Evolutionary conservation across 2,888 invertebrate genomes (phyloP).

Genomic region (Cactoblastis cactorum): DNA sequence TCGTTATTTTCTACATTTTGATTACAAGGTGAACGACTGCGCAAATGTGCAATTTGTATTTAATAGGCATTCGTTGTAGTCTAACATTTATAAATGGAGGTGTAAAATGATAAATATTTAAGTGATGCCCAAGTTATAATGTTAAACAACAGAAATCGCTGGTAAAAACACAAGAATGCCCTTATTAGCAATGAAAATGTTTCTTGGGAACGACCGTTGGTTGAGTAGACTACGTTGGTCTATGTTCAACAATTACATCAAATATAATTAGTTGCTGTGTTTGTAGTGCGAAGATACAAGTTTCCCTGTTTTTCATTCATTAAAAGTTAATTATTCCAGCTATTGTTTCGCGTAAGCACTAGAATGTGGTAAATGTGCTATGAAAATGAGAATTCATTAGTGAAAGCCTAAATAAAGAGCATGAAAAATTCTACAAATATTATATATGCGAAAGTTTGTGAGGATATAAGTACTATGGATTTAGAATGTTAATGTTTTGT

Average conservation of each 20-base stretch:
- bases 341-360: no score
- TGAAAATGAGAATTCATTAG: no score
- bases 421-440: no score
- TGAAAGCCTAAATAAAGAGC: no score
- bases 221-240: neutral
- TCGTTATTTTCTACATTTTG: constrained; percentile 1
- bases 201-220: constrained; percentile 25
- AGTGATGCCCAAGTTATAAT: constrained; percentile 8
- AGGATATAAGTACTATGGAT: no score
- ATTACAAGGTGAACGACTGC: neutral
- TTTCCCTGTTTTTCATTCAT: constrained; percentile 5
- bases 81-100: neutral
- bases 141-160: constrained; percentile 12
- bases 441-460: no score
- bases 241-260: constrained; percentile 37
- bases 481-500: no score
- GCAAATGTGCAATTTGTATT: constrained; percentile 6
- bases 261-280: constrained; percentile 43
- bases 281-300: constrained; percentile 16
- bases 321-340: no score
- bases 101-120: constrained; percentile 11
- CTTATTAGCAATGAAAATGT: constrained; percentile 29
- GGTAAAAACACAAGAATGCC: constrained; percentile 22
- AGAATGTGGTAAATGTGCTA: no score
- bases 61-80: neutral